Base-by-base conservation (phyloP, 2,113 vertebrate genomes). In the Serilophus lunatus region DNA sequence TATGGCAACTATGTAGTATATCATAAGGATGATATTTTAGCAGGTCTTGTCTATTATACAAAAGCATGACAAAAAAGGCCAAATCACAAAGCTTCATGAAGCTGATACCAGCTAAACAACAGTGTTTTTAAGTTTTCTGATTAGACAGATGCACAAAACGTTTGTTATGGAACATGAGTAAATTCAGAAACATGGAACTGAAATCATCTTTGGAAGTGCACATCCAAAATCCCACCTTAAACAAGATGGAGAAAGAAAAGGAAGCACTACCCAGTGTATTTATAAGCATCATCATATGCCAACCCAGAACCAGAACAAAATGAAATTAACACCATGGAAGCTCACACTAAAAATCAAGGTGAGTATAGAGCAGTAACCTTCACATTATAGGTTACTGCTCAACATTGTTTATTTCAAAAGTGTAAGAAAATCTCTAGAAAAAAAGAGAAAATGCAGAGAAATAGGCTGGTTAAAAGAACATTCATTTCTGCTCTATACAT, bases 401-500 rank as follows among this genome's bases (percentile, higher is more conserved):
- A 74, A 22, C 71, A 20, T 19, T 33, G 11, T 28, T 94, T 63
- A 56, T 36, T 81, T 83, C 1, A 10, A 79, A 64, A 19, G 47
- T 4, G 0, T 36, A 79, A 69, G 11, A 66, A 95, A 77, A 66
- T 61, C 9, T 60, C 22, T 16, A 51, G 20, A 61, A 45, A 79
- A 31, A 61, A 71, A 54, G 15, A 1, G 5, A 28, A 54, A 63
- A 36, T 0, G 3, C 38, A 60, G 29, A 80, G 16, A 88, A 88
- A 64, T 0, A 6, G 40, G 51, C 38, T 54, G 9, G 81, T 88
- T 60, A 94, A 94, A 95, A 88, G 82, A 87, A 61, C 85, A 93
- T 94, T 77, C 69, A 86, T 42, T 88, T 90, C 35, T 93, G 59
- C 50, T 94, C n/a, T 29, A 50, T 15, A 71, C 6, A 65, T 7